phyloP scores from a whole-genome alignment of 2,888 invertebrate genomes.

The Phengaris arion region DNA sequence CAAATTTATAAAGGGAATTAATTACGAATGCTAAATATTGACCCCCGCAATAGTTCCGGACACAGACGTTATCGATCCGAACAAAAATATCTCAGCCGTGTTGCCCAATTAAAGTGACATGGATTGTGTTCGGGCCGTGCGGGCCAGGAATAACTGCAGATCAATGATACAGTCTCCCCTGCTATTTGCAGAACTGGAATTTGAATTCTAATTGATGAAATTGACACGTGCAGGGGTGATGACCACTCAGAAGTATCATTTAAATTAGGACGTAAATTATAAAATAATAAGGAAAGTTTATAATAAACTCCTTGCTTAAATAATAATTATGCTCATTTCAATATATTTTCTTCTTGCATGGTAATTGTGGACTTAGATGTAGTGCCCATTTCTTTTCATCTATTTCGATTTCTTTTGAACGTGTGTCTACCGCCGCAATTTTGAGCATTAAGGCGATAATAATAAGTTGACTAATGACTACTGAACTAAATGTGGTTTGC shows the following conservation, averaged over 20 bases:
- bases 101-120: conserved; percentile 68
- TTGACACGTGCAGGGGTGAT: neutral
- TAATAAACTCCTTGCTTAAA: too few species aligned
- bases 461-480: neutral
- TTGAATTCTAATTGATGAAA: conserved; percentile 41
- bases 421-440: neutral
- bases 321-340: too few species aligned
- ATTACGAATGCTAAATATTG: conserved; percentile 18
- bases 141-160: conserved; percentile 56
- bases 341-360: too few species aligned
- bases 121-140: conserved; percentile 58
- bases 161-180: conserved; percentile 38
- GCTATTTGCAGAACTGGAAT: neutral
- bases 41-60: conserved; percentile 28
- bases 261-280: too few species aligned
- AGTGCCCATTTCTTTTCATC: neutral
- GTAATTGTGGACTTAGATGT: too few species aligned
- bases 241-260: too few species aligned
- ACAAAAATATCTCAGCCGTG: conserved; percentile 61
- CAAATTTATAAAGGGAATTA: neutral
- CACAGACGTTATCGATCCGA: conserved; percentile 49
- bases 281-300: too few species aligned
- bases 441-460: neutral
- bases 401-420: neutral
- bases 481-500: neutral